Evolutionary conservation across 2,888 invertebrate species (phyloP).

Genomic region (Melanargia galathea): DNA sequence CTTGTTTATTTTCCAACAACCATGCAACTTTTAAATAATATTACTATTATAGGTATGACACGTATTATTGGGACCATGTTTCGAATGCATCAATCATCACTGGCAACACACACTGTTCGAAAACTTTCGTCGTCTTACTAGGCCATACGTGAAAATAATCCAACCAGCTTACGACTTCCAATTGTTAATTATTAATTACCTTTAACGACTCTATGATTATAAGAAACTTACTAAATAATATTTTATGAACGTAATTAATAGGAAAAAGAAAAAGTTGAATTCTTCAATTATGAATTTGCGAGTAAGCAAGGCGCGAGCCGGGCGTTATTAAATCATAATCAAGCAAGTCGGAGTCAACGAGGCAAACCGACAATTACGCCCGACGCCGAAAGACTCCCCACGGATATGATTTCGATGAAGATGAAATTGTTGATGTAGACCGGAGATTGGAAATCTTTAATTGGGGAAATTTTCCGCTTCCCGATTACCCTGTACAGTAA

Average conservation of each 20-base stretch:
- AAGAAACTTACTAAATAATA: background rate
- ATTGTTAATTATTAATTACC: background rate
- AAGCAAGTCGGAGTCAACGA: constrained; percentile 25
- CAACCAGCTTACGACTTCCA: no score
- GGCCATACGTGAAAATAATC: no score
- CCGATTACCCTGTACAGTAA: background rate
- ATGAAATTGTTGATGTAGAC: constrained; percentile 36
- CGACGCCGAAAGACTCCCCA: constrained; percentile 32
- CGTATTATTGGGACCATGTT: no score
- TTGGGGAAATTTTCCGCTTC: constrained; percentile 24
- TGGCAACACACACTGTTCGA: no score
- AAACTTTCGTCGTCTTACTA: no score
- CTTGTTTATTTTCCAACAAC: no score
- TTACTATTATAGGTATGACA: no score
- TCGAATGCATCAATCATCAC: no score
- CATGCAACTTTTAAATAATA: no score
- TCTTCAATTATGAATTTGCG: constrained; percentile 7
- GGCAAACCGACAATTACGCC: constrained; percentile 37
- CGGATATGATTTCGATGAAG: constrained; percentile 39
- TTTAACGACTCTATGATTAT: background rate
- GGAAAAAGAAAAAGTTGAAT: background rate
- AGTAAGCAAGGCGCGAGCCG: constrained; percentile 1
- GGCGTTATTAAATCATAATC: constrained; percentile 33
- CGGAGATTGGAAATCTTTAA: constrained; percentile 29
- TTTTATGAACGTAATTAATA: background rate